A percentile compares a stretch with the other conserved stretches of the same genome.
Evolutionary conservation across 64 coral and sea anemone genomes (phyloP).

Genomic region (Orbicella faveolata): DNA sequence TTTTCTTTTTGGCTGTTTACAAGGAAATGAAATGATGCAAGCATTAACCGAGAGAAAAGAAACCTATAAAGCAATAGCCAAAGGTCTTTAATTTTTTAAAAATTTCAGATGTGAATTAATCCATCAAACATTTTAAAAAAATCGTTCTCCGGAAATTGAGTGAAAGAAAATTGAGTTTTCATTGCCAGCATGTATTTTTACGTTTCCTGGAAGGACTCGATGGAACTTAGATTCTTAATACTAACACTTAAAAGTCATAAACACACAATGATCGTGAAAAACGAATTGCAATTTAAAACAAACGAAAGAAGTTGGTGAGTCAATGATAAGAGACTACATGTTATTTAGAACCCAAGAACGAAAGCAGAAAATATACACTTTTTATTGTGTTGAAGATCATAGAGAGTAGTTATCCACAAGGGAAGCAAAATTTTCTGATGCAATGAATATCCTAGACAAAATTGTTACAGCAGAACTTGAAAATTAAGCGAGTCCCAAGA

Average conservation of each 20-base stretch:
- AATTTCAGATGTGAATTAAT: neutral
- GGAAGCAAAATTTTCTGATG: too few species aligned
- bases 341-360: neutral
- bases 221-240: neutral
- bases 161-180: neutral
- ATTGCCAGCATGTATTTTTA: neutral
- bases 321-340: neutral
- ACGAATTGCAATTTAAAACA: neutral
- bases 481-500: too few species aligned
- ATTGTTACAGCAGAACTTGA: too few species aligned
- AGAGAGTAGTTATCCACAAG: neutral
- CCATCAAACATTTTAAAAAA: neutral
- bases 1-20: neutral
- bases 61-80: neutral
- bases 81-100: neutral
- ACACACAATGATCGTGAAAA: neutral
- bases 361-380: neutral
- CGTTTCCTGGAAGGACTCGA: neutral
- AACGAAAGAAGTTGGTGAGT: neutral
- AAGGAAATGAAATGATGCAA: neutral
- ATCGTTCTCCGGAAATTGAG: neutral
- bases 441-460: too few species aligned
- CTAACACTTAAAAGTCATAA: constrained; percentile 18
- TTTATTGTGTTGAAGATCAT: neutral
- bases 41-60: neutral